These are phyloP conservation scores for Leptodactylus fallax DNA, from an alignment of 2,797 vertebrate species.

Conservation along the genomic window DNA sequence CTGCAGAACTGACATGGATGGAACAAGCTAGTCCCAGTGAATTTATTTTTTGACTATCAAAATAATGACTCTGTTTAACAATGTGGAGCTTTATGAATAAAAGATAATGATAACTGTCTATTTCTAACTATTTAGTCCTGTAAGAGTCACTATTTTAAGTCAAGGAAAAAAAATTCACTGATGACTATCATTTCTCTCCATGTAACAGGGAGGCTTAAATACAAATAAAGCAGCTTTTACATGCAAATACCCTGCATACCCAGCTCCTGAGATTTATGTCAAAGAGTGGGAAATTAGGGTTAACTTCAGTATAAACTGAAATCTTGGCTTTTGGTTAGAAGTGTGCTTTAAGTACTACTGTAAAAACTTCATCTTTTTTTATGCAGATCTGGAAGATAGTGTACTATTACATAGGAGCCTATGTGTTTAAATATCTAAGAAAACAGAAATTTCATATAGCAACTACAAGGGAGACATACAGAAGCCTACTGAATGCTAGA, in stretches of 20 bases:
- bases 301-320: constrained; percentile 4
- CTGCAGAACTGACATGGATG: background rate
- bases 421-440: background rate
- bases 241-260: constrained; percentile 18
- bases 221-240: background rate
- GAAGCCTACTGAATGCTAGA: background rate
- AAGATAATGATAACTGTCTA: background rate
- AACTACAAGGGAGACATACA: background rate
- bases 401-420: background rate
- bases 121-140: background rate
- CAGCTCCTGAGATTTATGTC: background rate
- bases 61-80: background rate
- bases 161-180: constrained; percentile 9
- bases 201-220: background rate
- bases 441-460: background rate
- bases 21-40: background rate
- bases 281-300: background rate
- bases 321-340: constrained; percentile 6
- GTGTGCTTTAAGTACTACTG: background rate
- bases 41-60: background rate
- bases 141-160: background rate
- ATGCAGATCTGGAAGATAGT: background rate
- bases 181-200: constrained; percentile 12
- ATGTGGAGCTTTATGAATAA: background rate
- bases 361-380: background rate